Percentiles rank a stretch among this genome's conserved stretches.
Evolutionary conservation across 2,113 vertebrate species (phyloP).

Genomic region (Nothobranchius kuhntae): DNA sequence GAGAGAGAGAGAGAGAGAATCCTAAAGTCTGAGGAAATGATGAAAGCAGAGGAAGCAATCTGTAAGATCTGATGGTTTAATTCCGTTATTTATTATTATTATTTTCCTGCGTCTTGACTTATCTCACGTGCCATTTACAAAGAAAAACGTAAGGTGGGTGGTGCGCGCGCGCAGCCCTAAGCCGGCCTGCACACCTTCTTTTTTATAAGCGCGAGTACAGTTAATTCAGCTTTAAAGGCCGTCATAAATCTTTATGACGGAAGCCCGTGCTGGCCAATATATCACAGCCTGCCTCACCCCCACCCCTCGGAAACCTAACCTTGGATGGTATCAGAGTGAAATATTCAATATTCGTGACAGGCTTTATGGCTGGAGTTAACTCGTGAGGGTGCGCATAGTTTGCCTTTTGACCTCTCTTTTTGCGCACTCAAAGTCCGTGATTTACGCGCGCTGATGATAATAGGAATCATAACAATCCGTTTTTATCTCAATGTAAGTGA

Average conservation of each 20-base stretch:
- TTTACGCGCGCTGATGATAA: slow-evolving; percentile 7
- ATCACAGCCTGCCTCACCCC: slow-evolving; percentile 17
- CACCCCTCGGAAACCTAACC: slow-evolving; percentile 31
- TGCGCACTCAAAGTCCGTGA: slow-evolving; percentile 27
- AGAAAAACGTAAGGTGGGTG: slow-evolving; percentile 33
- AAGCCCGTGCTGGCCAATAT: slow-evolving; percentile 45
- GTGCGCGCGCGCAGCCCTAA: slow-evolving; percentile 34
- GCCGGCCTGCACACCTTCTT: slow-evolving; percentile 33
- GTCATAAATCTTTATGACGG: slow-evolving; percentile 64
- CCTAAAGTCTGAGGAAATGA: background rate
- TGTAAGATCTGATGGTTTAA: too few relatives aligned
- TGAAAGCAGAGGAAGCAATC: too few relatives aligned
- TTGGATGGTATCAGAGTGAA: slow-evolving; percentile 37
- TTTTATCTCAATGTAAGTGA: too few relatives aligned
- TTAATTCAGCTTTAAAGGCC: slow-evolving; percentile 62
- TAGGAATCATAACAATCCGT: too few relatives aligned
- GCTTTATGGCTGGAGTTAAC: slow-evolving; percentile 47
- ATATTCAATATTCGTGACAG: slow-evolving; percentile 40
- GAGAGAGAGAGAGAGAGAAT: background rate
- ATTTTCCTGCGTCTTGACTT: slow-evolving; percentile 20
- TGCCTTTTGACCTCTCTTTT: slow-evolving; percentile 35
- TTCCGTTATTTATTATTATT: background rate
- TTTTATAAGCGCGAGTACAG: slow-evolving; percentile 42
- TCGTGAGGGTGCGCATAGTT: slow-evolving; percentile 25
- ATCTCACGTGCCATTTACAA: slow-evolving; percentile 32